These are phyloP conservation scores for Synergus umbraculus DNA, from an alignment of 2,888 invertebrate genomes.

Conservation along the genomic window DNA sequence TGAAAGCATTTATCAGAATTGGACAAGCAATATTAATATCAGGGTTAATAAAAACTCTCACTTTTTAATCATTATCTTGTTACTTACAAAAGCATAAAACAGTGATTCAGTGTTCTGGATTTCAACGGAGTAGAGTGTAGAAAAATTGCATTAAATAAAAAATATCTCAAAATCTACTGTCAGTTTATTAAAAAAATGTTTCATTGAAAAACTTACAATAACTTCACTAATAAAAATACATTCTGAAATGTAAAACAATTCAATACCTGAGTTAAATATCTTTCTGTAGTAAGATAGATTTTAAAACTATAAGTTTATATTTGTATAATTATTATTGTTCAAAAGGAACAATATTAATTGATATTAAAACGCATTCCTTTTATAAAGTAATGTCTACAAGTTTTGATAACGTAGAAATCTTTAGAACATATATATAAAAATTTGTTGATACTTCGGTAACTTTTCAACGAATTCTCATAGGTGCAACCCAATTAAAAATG, in stretches of 20 bases:
- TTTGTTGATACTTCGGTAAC: neutral
- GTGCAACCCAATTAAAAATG: constrained; percentile 9
- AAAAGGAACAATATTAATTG: neutral
- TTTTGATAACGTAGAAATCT: neutral
- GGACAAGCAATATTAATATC: neutral
- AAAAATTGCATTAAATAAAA: neutral
- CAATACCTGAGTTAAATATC: constrained; percentile 24
- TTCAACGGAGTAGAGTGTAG: neutral
- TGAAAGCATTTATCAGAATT: neutral
- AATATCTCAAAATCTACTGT: neutral
- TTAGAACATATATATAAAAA: neutral
- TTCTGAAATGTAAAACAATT: constrained; percentile 3
- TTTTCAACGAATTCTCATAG: neutral
- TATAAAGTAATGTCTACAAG: neutral
- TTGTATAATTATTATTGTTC: neutral
- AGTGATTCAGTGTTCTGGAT: neutral
- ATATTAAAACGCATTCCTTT: neutral
- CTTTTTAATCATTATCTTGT: too few species aligned
- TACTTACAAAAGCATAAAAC: constrained; percentile 39
- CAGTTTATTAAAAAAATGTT: constrained; percentile 31
- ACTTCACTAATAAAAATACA: constrained; percentile 4
- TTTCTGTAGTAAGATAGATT: neutral
- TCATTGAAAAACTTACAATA: constrained; percentile 10
- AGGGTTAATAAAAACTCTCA: neutral
- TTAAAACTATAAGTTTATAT: neutral